These are phyloP conservation scores for Anguilla obscura DNA, from an alignment of 2,797 vertebrate species.

Conservation along the genomic window DNA sequence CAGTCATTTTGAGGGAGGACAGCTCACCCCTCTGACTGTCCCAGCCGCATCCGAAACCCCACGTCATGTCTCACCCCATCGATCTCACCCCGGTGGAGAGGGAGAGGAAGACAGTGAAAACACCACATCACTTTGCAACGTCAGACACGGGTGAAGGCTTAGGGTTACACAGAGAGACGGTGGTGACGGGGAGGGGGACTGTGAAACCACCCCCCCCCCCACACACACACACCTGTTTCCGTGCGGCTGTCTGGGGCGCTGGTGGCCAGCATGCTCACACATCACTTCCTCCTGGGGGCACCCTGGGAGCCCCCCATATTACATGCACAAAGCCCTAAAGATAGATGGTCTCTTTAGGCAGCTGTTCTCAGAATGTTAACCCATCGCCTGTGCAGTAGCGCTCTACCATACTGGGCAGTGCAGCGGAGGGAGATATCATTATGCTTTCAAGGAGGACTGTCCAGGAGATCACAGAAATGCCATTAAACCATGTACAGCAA, in stretches of 20 bases:
- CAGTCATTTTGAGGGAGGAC: not conserved
- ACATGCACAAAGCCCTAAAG: conserved; percentile 35
- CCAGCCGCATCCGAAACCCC: conserved; percentile 45
- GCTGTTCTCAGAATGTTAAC: conserved; percentile 23
- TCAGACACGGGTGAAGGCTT: not conserved
- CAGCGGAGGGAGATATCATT: conserved; percentile 1
- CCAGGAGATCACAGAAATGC: not conserved
- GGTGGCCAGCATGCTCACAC: conserved; percentile 26
- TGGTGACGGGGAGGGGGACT: not conserved
- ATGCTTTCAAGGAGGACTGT: not conserved
- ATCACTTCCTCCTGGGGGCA: not conserved
- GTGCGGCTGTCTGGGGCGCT: not conserved
- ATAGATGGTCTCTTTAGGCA: conserved; percentile 31
- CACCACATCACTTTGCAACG: too few species aligned
- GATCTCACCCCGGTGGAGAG: not conserved
- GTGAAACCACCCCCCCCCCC: not conserved
- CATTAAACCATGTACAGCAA: not conserved
- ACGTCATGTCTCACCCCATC: conserved; percentile 8
- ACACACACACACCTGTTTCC: conserved; percentile 21
- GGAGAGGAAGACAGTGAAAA: conserved; percentile 5
- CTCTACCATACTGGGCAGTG: not conserved
- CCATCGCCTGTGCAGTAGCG: conserved; percentile 18
- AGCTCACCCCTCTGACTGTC: conserved; percentile 38
- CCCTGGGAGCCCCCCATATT: conserved; percentile 23
- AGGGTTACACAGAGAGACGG: not conserved